These are phyloP conservation scores for Dendrocopos noguchii DNA, from an alignment of 2,113 vertebrate species.

Conservation along the genomic window DNA sequence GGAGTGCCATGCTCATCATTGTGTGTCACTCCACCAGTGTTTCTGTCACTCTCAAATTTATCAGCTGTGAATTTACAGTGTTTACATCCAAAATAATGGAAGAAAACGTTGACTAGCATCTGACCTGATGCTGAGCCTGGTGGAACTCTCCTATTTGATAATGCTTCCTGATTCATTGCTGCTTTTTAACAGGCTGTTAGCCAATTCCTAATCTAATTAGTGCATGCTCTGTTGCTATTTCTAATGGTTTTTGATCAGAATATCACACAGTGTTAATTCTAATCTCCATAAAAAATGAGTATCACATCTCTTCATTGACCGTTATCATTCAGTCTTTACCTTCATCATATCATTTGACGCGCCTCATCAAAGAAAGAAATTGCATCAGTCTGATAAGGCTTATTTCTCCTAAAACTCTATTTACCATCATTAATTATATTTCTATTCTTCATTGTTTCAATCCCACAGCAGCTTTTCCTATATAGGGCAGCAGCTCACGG, in stretches of 20 bases:
- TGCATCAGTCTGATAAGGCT: constrained; percentile 47
- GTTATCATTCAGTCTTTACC: constrained; percentile 61
- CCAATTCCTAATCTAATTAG: constrained; percentile 68
- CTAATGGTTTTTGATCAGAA: constrained; percentile 64
- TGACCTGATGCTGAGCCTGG: constrained; percentile 42
- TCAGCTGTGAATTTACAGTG: constrained; percentile 61
- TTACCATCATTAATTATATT: constrained; percentile 47
- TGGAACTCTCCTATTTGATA: constrained; percentile 28
- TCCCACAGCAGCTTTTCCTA: neutral
- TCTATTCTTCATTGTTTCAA: neutral
- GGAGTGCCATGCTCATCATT: constrained; percentile 29
- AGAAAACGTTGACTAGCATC: constrained; percentile 52
- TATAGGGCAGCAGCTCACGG: neutral
- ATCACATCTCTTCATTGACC: constrained; percentile 59
- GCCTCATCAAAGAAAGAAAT: constrained; percentile 69
- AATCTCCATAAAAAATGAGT: constrained; percentile 58
- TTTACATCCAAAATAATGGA: constrained; percentile 38
- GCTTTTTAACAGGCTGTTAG: constrained; percentile 64
- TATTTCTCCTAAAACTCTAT: constrained; percentile 57
- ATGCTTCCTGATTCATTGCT: constrained; percentile 39
- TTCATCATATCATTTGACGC: constrained; percentile 54
- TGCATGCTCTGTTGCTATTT: constrained; percentile 55
- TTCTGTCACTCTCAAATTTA: constrained; percentile 41
- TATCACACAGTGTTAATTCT: constrained; percentile 61
- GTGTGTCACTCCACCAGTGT: constrained; percentile 45